Conservation (phyloP, 2,113 vertebrate species). For the Leucopsar rothschildi region DNA sequence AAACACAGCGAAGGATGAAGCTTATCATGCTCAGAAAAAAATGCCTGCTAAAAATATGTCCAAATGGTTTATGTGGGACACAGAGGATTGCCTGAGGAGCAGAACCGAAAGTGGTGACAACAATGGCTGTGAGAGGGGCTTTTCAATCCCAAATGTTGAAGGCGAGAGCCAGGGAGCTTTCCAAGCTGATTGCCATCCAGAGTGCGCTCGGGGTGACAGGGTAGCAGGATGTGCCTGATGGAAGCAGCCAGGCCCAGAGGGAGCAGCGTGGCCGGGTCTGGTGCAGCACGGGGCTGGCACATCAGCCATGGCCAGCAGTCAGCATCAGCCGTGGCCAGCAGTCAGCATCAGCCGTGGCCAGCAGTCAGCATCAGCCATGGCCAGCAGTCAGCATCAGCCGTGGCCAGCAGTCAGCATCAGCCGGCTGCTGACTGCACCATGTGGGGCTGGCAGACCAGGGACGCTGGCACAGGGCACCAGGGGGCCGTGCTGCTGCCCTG, state of each 20-base stretch:
- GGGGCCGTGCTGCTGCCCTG: fast-evolving
- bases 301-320: not conserved
- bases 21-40: not conserved
- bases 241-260: not conserved
- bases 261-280: not conserved
- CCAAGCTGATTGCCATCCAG: not conserved
- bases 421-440: not conserved
- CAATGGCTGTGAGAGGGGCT: not conserved
- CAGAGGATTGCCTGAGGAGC: not conserved
- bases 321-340: not conserved
- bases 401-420: not conserved
- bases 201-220: fast-evolving
- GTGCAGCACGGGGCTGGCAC: fast-evolving
- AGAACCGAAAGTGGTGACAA: not conserved
- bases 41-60: conserved; percentile 11
- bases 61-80: not conserved
- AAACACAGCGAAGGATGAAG: not conserved
- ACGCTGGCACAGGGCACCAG: fast-evolving
- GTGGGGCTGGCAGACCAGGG: not conserved
- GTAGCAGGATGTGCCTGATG: not conserved
- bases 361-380: not conserved
- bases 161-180: not conserved
- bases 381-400: too few species aligned
- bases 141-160: not conserved
- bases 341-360: too few species aligned